These are phyloP conservation scores for Stramonita haemastoma DNA, from an alignment of 2,888 invertebrate species.

Conservation along the genomic window DNA sequence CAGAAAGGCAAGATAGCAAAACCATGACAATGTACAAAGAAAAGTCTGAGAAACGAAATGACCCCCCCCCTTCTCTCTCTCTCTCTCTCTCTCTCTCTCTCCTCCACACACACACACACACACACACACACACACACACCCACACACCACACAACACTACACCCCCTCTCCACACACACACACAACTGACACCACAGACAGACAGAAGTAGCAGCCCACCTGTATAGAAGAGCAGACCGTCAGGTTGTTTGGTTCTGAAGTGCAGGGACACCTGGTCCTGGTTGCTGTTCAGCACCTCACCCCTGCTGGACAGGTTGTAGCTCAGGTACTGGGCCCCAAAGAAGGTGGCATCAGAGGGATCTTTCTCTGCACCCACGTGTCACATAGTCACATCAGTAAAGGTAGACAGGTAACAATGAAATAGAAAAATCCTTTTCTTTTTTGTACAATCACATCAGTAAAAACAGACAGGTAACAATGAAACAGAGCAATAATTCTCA, in stretches of 20 bases:
- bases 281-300: conserved; percentile 91
- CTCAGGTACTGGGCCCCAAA: conserved; percentile 93
- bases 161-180: not conserved
- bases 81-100: not conserved
- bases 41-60: too few relatives aligned
- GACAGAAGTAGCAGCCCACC: conserved; percentile 78
- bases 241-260: conserved; percentile 94
- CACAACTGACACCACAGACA: not conserved
- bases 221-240: conserved; percentile 94
- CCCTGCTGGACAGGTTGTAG: conserved; percentile 91
- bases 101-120: not conserved
- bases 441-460: too few relatives aligned
- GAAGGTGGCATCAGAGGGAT: conserved; percentile 95
- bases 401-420: too few relatives aligned
- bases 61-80: too few relatives aligned
- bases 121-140: conserved; percentile 3
- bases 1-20: too few relatives aligned
- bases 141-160: too few relatives aligned
- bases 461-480: too few relatives aligned
- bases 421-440: too few relatives aligned
- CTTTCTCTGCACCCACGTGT: conserved; percentile 85
- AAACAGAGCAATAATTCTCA: too few relatives aligned
- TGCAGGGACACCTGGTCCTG: conserved; percentile 93
- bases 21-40: too few relatives aligned
- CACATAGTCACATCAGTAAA: not conserved